phyloP scores from a whole-genome alignment of 2,113 vertebrate species.

The Pionites leucogaster region DNA sequence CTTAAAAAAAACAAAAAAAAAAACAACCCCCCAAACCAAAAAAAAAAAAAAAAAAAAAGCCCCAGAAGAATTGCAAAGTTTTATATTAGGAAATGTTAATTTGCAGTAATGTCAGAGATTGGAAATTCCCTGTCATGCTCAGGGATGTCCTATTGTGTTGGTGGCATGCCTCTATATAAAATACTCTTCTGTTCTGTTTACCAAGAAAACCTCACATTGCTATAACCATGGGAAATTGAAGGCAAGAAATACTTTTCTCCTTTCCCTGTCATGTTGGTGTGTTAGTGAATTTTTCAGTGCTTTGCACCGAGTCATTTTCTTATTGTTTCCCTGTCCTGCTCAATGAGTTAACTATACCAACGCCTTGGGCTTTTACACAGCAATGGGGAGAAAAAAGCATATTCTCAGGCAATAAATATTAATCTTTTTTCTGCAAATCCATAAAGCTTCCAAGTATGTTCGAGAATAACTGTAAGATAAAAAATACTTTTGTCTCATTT shows the following conservation, averaged over 20 bases:
- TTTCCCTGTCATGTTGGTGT: background rate
- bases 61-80: background rate
- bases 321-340: background rate
- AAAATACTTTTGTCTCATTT: background rate
- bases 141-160: background rate
- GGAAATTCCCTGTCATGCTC: background rate
- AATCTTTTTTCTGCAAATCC: background rate
- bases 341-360: background rate
- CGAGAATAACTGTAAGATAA: background rate
- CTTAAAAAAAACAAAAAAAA: too few relatives aligned
- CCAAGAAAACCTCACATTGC: background rate
- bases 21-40: too few relatives aligned
- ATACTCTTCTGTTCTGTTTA: background rate
- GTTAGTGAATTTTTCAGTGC: background rate
- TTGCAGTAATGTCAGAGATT: background rate
- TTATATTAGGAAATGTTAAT: background rate
- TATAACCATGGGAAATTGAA: background rate
- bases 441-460: background rate
- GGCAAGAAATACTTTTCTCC: background rate
- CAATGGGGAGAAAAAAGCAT: background rate
- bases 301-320: background rate
- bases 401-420: background rate
- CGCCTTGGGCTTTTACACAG: background rate
- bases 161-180: background rate
- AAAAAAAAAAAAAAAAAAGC: background rate